Evolutionary conservation across 2,797 vertebrate genomes (phyloP).

Genomic region (Scolopax bukidnonensis): DNA sequence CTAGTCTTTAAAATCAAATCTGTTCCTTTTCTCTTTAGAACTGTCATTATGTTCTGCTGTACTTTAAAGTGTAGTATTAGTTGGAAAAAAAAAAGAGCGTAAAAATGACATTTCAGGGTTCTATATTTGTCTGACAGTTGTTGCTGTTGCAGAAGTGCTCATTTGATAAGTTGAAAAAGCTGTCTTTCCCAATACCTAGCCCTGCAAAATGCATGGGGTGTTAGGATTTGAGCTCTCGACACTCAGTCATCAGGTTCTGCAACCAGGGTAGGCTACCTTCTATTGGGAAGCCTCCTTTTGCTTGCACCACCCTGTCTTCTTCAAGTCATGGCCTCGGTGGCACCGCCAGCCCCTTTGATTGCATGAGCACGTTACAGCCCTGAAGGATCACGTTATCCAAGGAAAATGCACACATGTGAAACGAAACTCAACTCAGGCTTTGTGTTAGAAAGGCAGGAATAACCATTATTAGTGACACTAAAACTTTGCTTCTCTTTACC

Average conservation of each 20-base stretch:
- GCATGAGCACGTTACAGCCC: background rate
- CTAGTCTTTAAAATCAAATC: slow-evolving; percentile 46
- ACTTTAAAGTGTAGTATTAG: slow-evolving; percentile 21
- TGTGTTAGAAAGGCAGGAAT: background rate
- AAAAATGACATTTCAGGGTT: slow-evolving; percentile 55
- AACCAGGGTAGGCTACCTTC: background rate
- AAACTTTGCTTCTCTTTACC: background rate
- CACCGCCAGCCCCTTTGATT: background rate
- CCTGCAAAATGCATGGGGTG: background rate
- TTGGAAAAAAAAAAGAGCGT: background rate
- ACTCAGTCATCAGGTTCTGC: background rate
- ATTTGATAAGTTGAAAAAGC: slow-evolving; percentile 37
- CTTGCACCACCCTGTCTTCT: background rate
- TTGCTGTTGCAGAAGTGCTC: slow-evolving; percentile 44
- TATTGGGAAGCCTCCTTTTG: background rate
- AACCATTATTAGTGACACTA: background rate
- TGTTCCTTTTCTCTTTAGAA: slow-evolving; percentile 35
- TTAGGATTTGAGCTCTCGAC: background rate
- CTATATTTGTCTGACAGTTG: slow-evolving; percentile 69
- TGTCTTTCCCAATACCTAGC: background rate
- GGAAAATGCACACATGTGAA: background rate
- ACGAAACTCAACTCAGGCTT: background rate
- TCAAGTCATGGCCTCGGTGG: background rate
- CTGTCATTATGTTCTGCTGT: slow-evolving; percentile 53
- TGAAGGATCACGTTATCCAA: background rate